Conservation (phyloP, 2,888 invertebrate species). For the Temnothorax unifasciatus region DNA sequence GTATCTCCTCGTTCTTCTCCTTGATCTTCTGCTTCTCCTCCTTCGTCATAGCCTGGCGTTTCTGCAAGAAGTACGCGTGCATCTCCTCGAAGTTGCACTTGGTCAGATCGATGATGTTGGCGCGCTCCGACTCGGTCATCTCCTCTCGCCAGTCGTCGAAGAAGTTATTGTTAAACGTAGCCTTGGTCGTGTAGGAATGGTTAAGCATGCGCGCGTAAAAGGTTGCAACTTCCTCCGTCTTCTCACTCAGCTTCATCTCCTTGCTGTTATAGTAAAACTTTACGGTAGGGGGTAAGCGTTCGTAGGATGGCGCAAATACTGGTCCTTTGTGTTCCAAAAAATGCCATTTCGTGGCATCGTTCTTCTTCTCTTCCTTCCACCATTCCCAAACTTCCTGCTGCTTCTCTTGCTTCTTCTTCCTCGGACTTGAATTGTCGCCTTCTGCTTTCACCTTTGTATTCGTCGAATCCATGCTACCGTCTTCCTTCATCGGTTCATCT, state of each 20-base stretch:
- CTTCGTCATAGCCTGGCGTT: constrained; percentile 95
- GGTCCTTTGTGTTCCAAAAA: constrained; percentile 99
- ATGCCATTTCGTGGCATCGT: constrained; percentile 98
- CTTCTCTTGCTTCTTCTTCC: constrained; percentile 93
- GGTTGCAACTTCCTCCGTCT: constrained; percentile 97
- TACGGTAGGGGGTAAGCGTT: constrained; percentile 94
- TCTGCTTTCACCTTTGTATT: constrained; percentile 83
- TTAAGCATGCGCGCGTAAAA: constrained; percentile 99
- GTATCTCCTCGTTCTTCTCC: constrained; percentile 94
- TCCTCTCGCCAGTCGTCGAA: constrained; percentile 98
- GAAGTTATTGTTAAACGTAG: constrained; percentile 98
- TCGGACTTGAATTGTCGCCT: constrained; percentile 85
- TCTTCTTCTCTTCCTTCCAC: constrained; percentile 99
- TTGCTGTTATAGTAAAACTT: constrained; percentile 98
- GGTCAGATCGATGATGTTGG: constrained; percentile 94
- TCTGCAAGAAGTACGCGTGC: constrained; percentile 93
- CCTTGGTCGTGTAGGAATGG: constrained; percentile 99
- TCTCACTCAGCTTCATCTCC: constrained; percentile 92
- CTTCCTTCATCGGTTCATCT: constrained; percentile 81
- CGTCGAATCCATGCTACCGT: constrained; percentile 80
- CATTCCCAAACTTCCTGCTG: constrained; percentile 96
- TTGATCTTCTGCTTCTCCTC: constrained; percentile 97
- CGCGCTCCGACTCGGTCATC: constrained; percentile 96
- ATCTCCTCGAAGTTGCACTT: constrained; percentile 98
- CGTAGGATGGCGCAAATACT: constrained; percentile 98